Percentiles rank a stretch among this genome's conserved stretches.
phyloP scores from a whole-genome alignment of 2,888 invertebrate species.

The Capitulum mitella region DNA sequence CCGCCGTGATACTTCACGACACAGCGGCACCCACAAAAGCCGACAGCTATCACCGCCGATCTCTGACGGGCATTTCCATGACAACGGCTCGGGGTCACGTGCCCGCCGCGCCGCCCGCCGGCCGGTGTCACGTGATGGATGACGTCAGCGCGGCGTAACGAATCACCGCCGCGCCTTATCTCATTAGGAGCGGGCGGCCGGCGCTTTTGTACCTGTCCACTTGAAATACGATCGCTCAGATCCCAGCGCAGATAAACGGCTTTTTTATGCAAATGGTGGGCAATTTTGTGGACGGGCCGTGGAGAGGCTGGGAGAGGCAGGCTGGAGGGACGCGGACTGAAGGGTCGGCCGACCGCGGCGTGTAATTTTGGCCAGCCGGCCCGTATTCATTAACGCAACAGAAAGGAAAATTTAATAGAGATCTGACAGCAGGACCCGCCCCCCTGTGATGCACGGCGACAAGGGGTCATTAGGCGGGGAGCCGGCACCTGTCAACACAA shows the following conservation, averaged over 20 bases:
- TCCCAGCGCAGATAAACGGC: background rate
- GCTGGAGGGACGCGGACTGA: no score
- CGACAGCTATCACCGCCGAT: background rate
- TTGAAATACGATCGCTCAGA: slow-evolving; percentile 2
- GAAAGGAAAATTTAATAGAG: slow-evolving; percentile 5
- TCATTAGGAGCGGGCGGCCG: background rate
- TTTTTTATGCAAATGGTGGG: background rate
- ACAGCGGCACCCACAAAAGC: background rate
- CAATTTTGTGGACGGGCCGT: slow-evolving; percentile 2
- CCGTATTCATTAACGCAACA: background rate
- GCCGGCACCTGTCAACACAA: background rate
- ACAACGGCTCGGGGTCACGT: background rate
- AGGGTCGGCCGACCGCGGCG: background rate
- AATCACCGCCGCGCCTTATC: background rate
- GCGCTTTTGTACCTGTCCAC: background rate
- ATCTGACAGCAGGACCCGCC: background rate
- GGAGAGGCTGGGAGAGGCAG: background rate
- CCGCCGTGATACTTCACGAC: background rate
- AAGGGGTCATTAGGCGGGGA: background rate
- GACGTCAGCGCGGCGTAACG: background rate
- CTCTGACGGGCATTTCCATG: background rate
- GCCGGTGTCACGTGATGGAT: background rate
- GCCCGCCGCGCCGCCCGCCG: background rate
- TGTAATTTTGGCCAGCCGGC: background rate
- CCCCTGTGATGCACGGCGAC: background rate